These are phyloP conservation scores for Saturnia japonica DNA, from an alignment of 2,888 invertebrate genomes.

Conservation along the genomic window DNA sequence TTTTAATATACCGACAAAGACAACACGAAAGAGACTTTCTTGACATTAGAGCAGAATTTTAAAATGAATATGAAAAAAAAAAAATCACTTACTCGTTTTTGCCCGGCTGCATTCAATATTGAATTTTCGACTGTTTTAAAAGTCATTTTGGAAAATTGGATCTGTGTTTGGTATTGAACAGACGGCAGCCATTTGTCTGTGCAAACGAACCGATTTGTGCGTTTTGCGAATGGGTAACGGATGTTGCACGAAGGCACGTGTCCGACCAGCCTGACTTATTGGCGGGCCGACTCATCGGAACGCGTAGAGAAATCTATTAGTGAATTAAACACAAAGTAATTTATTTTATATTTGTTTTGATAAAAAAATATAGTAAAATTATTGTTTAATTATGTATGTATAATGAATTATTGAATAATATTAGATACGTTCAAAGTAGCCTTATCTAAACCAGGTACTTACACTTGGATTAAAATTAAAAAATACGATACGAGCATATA, in stretches of 20 bases:
- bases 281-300: conserved; percentile 60
- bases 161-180: conserved; percentile 59
- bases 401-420: too few relatives aligned
- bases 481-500: too few relatives aligned
- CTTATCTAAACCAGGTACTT: too few relatives aligned
- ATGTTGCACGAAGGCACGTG: conserved; percentile 71
- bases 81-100: background rate
- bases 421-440: too few relatives aligned
- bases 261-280: conserved; percentile 66
- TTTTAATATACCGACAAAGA: conserved; percentile 49
- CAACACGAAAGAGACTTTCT: conserved; percentile 36
- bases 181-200: conserved; percentile 75
- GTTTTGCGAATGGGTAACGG: conserved; percentile 74
- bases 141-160: conserved; percentile 73
- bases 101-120: conserved; percentile 25
- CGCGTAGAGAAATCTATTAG: conserved; percentile 68
- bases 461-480: too few relatives aligned
- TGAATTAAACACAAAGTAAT: conserved; percentile 44
- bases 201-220: conserved; percentile 80
- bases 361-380: conserved; percentile 6
- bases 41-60: conserved; percentile 25
- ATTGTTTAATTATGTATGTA: too few relatives aligned
- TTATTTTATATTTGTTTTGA: background rate
- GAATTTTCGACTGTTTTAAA: conserved; percentile 52
- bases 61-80: conserved; percentile 24